These are phyloP conservation scores for Glossophaga mutica DNA, from an alignment of 2,797 vertebrate species.

Conservation along the genomic window DNA sequence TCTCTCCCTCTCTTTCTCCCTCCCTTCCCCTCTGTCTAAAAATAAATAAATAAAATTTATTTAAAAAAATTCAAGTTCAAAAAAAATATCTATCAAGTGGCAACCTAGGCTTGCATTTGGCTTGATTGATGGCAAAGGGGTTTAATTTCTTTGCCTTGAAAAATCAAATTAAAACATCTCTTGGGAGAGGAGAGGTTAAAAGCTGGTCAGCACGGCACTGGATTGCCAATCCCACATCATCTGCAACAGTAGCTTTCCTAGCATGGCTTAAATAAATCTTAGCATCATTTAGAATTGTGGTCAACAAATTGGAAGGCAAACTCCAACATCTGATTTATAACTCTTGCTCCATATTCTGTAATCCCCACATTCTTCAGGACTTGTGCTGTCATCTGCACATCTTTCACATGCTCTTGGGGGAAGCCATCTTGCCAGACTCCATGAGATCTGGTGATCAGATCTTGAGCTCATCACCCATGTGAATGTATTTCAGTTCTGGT, in stretches of 20 bases:
- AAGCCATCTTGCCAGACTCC: neutral
- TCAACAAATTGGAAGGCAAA: neutral
- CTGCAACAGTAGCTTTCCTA: slow-evolving; percentile 89
- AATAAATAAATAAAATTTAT: no score
- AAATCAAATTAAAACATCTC: neutral
- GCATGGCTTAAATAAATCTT: slow-evolving; percentile 86
- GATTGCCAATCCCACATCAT: slow-evolving; percentile 90
- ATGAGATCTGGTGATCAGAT: neutral
- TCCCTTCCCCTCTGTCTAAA: no score
- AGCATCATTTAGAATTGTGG: neutral
- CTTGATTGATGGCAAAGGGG: neutral
- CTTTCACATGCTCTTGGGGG: neutral
- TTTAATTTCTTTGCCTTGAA: neutral
- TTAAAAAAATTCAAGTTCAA: no score
- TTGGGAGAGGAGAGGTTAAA: neutral
- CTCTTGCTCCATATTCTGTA: neutral
- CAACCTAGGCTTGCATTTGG: slow-evolving; percentile 40
- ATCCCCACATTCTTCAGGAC: neutral
- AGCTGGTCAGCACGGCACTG: slow-evolving; percentile 83
- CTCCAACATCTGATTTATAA: neutral
- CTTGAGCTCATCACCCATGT: neutral
- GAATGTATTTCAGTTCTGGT: neutral
- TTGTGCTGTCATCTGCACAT: neutral
- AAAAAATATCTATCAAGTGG: neutral
- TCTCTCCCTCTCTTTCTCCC: no score